These are phyloP conservation scores for Dipus sagitta DNA, from an alignment of 2,797 vertebrate genomes.

Conservation along the genomic window DNA sequence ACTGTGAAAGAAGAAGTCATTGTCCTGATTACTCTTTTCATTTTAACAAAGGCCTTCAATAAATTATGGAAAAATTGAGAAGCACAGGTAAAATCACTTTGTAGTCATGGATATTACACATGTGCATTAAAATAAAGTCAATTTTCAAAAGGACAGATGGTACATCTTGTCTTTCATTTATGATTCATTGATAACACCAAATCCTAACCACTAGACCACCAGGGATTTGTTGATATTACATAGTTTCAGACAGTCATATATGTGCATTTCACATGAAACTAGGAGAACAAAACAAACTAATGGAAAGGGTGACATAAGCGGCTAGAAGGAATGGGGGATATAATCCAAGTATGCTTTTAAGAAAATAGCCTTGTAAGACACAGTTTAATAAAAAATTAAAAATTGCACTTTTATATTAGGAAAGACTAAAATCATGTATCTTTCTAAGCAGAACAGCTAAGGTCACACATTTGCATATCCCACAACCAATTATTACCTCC, in stretches of 20 bases:
- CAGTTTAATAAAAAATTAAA: not conserved
- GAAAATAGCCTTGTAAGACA: not conserved
- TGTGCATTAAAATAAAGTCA: not conserved
- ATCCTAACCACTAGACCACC: too few relatives aligned
- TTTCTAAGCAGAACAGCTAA: not conserved
- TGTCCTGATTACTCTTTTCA: conserved; percentile 64
- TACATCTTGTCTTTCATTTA: not conserved
- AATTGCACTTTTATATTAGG: not conserved
- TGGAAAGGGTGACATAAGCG: not conserved
- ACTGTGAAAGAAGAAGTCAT: conserved; percentile 65
- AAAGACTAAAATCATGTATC: not conserved
- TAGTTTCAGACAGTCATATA: too few relatives aligned
- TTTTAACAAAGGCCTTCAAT: conserved; percentile 60
- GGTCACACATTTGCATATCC: too few relatives aligned
- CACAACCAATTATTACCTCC: too few relatives aligned
- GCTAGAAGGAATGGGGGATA: too few relatives aligned
- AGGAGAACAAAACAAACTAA: too few relatives aligned
- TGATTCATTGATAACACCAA: not conserved
- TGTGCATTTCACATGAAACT: not conserved
- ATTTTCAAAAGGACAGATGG: not conserved
- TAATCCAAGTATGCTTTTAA: not conserved
- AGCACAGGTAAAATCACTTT: not conserved
- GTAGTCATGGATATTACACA: not conserved
- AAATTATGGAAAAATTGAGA: conserved; percentile 20
- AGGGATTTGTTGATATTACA: too few relatives aligned